Evolutionary conservation across 2,113 vertebrate genomes (phyloP).

Genomic region (Ictalurus punctatus): DNA sequence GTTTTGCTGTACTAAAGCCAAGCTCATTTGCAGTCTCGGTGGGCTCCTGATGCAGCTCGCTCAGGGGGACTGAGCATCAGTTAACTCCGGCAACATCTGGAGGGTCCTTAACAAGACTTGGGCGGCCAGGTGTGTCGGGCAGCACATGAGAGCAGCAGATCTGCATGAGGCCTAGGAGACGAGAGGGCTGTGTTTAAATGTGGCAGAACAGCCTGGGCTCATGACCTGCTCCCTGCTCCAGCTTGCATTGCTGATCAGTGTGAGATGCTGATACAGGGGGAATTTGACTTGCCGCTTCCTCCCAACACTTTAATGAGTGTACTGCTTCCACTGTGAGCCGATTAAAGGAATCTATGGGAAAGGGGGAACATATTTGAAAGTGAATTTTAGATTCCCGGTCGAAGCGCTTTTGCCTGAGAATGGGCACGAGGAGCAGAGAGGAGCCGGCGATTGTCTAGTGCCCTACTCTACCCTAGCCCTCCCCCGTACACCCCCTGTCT

Average conservation of each 20-base stretch:
- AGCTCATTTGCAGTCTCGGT: constrained; percentile 20
- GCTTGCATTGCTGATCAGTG: constrained; percentile 60
- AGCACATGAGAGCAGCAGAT: constrained; percentile 61
- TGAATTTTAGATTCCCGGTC: constrained; percentile 82
- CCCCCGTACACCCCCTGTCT: constrained; percentile 67
- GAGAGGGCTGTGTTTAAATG: constrained; percentile 27
- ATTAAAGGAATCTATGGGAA: constrained; percentile 69
- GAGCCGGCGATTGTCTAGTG: constrained; percentile 60
- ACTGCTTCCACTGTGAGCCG: constrained; percentile 65
- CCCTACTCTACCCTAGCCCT: constrained; percentile 50
- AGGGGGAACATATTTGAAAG: constrained; percentile 79
- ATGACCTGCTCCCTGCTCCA: constrained; percentile 30
- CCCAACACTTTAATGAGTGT: constrained; percentile 73
- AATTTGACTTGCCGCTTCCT: constrained; percentile 53
- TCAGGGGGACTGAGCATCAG: constrained; percentile 44
- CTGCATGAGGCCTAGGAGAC: constrained; percentile 45
- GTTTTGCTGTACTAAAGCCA: constrained; percentile 25
- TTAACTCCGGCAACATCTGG: constrained; percentile 57
- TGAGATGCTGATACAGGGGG: constrained; percentile 74
- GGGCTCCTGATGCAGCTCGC: constrained; percentile 14
- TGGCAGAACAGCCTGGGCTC: constrained; percentile 32
- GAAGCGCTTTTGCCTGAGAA: constrained; percentile 70
- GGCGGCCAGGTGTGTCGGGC: constrained; percentile 54
- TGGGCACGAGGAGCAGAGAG: constrained; percentile 59
- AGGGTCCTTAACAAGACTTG: constrained; percentile 44